Conservation (phyloP, 1,140 invertebrate genomes). For the Teleogryllus occipitalis region DNA sequence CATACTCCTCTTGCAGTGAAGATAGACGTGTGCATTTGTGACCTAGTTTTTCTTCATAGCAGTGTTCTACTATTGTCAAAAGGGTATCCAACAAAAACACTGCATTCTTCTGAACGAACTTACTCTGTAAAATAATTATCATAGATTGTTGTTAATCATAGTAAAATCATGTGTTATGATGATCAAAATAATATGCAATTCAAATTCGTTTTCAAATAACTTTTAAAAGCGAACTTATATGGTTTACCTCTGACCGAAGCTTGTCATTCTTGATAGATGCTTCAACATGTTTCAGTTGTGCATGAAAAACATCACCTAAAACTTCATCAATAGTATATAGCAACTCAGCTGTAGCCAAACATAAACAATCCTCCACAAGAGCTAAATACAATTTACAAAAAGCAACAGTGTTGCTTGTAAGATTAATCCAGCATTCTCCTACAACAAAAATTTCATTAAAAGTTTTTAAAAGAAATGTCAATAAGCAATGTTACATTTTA, state of each 20-base stretch:
- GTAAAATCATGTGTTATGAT: too few species aligned
- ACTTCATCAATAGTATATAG: constrained; percentile 52
- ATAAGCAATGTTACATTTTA: neutral
- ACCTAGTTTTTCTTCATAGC: constrained; percentile 35
- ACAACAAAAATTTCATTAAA: constrained; percentile 17
- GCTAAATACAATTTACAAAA: constrained; percentile 60
- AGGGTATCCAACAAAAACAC: constrained; percentile 45
- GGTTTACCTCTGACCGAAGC: constrained; percentile 47
- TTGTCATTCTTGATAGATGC: constrained; percentile 47
- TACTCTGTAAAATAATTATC: constrained; percentile 34
- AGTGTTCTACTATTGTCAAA: constrained; percentile 40
- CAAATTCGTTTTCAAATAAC: neutral
- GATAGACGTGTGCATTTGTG: constrained; percentile 33
- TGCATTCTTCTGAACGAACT: constrained; percentile 46
- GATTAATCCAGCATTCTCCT: constrained; percentile 56
- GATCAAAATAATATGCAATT: neutral
- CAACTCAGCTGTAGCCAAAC: constrained; percentile 54
- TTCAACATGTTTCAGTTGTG: constrained; percentile 56
- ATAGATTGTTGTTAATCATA: neutral
- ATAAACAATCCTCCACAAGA: constrained; percentile 59
- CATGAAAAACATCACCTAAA: constrained; percentile 53
- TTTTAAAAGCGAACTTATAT: neutral
- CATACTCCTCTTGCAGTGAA: constrained; percentile 33
- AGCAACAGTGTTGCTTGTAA: constrained; percentile 60
- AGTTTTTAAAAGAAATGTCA: neutral